Base-by-base conservation (phyloP, 2,888 invertebrate species). In the Drosophila koepferae region DNA sequence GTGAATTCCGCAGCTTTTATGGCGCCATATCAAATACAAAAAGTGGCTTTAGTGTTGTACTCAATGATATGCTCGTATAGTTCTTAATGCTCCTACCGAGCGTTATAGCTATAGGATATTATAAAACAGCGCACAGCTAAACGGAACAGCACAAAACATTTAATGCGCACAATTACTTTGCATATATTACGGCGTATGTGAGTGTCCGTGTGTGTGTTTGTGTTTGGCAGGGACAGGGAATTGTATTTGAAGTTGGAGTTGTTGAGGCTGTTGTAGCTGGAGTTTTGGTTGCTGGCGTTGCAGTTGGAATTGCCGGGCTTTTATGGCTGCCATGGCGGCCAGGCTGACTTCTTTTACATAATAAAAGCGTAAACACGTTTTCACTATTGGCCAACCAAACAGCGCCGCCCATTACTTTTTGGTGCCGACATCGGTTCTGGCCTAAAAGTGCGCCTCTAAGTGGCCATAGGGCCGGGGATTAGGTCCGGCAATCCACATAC, bases 311-410 rank as follows among this genome's bases (percentile, higher is more conserved):
- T 40, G 80, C 51, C 54, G 53, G 63, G 46, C 63, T 75, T 77
- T 84, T 70, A 72, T 72, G 69, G 63, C 38, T 43, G 48, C 53
- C 40, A 41, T 3, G 40, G 38, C 23, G 38, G 23, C 7, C 63
- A 31, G 54, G 8, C 44, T 43, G 43, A 49, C 70, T 77, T 77
- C 69, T 70, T 86, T 81, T 81, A 85, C 86, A 87, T 89, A 89
- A 87, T 87, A 87, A 87, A 89, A 87, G 87, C 87, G 89, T 89
- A 87, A 87, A 89, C 86, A 89, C 85, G 85, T 89, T 87, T 89
- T 80, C 85, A 86, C 87, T 75, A 87, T 87, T 76, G 79, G 72
- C 79, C 81, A 76, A 66, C 62, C 74, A 53, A 75, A 51, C 49
- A 51, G 49, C 53, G 63, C 67, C 72, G 56, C 18, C 77, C 72